Evolutionary conservation across 2,797 vertebrate species (phyloP).

Genomic region (Setipinna tenuifilis): DNA sequence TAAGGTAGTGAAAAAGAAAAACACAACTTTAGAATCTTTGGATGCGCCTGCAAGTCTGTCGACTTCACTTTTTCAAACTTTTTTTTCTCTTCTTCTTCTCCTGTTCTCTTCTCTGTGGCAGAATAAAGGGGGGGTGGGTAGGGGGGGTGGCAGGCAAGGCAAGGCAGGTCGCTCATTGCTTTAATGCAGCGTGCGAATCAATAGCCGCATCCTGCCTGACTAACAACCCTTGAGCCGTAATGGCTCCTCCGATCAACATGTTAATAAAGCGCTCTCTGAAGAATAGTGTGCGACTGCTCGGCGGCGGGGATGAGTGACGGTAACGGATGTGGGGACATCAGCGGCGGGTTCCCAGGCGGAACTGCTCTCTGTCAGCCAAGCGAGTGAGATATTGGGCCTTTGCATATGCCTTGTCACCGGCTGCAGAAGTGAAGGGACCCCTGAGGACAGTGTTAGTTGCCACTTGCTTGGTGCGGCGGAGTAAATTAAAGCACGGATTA

Average conservation of each 20-base stretch:
- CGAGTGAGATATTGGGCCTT: conserved; percentile 93
- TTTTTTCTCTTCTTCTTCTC: neutral
- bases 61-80: conserved; percentile 1
- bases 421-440: conserved; percentile 93
- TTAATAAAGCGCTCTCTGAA: conserved; percentile 82
- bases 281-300: conserved; percentile 87
- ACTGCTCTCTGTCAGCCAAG: conserved; percentile 88
- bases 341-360: conserved; percentile 82
- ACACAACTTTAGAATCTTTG: conserved; percentile 61
- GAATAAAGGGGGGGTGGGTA: neutral
- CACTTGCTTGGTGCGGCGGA: conserved; percentile 84
- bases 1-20: conserved; percentile 45
- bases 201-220: conserved; percentile 66
- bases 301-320: conserved; percentile 78
- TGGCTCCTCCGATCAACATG: conserved; percentile 78
- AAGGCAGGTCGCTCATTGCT: neutral
- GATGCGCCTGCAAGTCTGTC: conserved; percentile 55
- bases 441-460: conserved; percentile 87
- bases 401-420: conserved; percentile 95
- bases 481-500: conserved; percentile 98
- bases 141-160: neutral
- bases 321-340: conserved; percentile 83
- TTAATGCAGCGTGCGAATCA: conserved; percentile 73
- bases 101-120: conserved; percentile 19
- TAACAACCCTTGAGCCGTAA: conserved; percentile 70